Base-by-base conservation (phyloP, 1,140 invertebrate species). In the Himalopsyche phryganea region DNA sequence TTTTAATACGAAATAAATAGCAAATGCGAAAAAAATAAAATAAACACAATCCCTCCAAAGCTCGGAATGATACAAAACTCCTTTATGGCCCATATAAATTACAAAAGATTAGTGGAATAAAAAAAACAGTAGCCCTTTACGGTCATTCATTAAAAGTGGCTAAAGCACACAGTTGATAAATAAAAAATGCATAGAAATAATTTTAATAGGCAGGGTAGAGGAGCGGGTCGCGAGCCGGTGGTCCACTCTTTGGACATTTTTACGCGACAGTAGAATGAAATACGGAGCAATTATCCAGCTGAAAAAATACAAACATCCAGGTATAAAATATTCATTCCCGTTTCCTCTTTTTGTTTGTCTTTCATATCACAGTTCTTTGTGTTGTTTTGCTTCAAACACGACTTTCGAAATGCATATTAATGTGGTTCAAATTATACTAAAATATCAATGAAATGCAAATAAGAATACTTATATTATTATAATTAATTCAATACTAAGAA, bases 221-320 rank as follows among this genome's bases (percentile, higher is more conserved):
- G n/a, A 11, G 18, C 18, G 15, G 32, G 41, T 10, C 53, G 18
- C 17, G 6, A 51, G 18, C 20, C 46, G 58, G 58, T 60, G 58
- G 58, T 60, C 58, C 52, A n/a, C 18, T 33, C 18, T 23, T 49
- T 42, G 23, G 56, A 52, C 42, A 41, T 49, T 60, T 60, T 60
- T 56, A 60, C 56, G 58, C 58, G 60, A 61, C 53, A 61, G 53
- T 58, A 19, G 60, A 61, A 61, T 61, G 60, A 61, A 61, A 61
- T 61, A 61, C 60, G 60, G 60, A 61, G 60, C 60, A 61, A 61
- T 61, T 61, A 61, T 61, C 60, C 53, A n/a, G 32, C 20, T 55
- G 52, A 61, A 61, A 61, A 61, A 61, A 61, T 51, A 61, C 60
- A 50, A 51, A 56, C 60, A 48, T 51, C 41, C 60, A 61, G 60